These are phyloP conservation scores for Yponomeuta evonymella DNA, from an alignment of 2,888 invertebrate genomes.

Conservation along the genomic window DNA sequence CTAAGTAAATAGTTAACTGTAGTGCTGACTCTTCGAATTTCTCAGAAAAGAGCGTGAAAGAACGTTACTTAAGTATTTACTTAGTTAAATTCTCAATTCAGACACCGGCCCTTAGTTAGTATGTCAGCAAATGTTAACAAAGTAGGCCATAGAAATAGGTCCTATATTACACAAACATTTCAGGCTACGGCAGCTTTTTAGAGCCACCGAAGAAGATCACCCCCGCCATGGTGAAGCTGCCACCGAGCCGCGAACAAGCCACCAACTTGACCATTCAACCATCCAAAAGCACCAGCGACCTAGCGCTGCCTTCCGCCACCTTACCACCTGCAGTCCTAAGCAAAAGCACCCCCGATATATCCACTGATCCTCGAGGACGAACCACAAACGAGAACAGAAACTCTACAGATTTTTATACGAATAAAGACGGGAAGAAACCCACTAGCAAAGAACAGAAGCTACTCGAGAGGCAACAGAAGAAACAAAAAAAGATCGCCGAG, in stretches of 20 bases:
- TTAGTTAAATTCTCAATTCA: no score
- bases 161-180: conserved; percentile 17
- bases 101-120: no score
- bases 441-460: conserved; percentile 38
- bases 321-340: conserved; percentile 27
- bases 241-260: conserved; percentile 22
- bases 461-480: conserved; percentile 47
- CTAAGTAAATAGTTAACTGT: no score
- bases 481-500: conserved; percentile 36
- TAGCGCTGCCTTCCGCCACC: conserved; percentile 21
- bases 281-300: conserved; percentile 47
- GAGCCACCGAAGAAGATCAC: conserved; percentile 37
- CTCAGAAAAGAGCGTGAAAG: no score
- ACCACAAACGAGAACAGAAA: conserved; percentile 16
- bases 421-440: not conserved
- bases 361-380: conserved; percentile 39
- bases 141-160: no score
- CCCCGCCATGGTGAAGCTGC: conserved; percentile 40
- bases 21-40: no score
- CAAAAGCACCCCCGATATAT: conserved; percentile 43
- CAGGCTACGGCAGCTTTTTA: conserved; percentile 34
- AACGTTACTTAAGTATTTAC: no score
- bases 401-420: conserved; percentile 5
- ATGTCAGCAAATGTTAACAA: no score
- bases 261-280: conserved; percentile 27